Evolutionary conservation across 2,797 vertebrate genomes (phyloP), one percentile per base, ranked within the genome.

Genomic region (Xenentodon cancila): DNA sequence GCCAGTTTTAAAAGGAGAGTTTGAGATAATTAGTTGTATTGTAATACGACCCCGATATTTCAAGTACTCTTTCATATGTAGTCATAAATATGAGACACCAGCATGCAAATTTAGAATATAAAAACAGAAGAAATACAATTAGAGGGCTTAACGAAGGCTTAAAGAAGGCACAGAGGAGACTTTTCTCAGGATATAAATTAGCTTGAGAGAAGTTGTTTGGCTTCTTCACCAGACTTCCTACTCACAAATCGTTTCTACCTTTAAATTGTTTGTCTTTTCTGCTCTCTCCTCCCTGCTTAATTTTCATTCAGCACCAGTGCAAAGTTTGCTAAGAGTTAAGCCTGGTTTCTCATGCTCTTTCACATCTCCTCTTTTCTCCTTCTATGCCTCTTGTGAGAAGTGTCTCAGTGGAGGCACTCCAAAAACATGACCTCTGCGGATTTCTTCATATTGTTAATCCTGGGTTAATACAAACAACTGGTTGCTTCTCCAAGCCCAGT

Each of bases 111-210:
- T n/a, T 5, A 65, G 2, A 53, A 59, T 8, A 56, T 37, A 58
- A 56, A 53, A 62, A 32, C 22, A 46, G 15, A 69, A 17, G 4
- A 27, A 60, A 42, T 37, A 7, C 16, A 52, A 57, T 13, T 13
- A 53, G 27, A 62, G 16, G 53, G 13, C 20, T 4, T 42, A 20
- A 50, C 25, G n/a, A n/a, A n/a, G n/a, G n/a, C n/a, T n/a, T n/a
- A 0, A 44, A 57, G 15, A 21, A 51, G 3, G 43, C 17, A 67
- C 7, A 5, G 32, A 52, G 44, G n/a, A 69, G 18, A 32, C 53
- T 54, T 17, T 55, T 49, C 68, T 77, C 25, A 50, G 70, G 68
- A 58, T 73, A 70, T 34, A 71, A 62, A 82, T 82, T 78, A 78
- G 76, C 72, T 68, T 51, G 45, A 77, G 49, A 68, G 46, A 57